phyloP scores from a whole-genome alignment of 2,888 invertebrate genomes.

The Aromia moschata region DNA sequence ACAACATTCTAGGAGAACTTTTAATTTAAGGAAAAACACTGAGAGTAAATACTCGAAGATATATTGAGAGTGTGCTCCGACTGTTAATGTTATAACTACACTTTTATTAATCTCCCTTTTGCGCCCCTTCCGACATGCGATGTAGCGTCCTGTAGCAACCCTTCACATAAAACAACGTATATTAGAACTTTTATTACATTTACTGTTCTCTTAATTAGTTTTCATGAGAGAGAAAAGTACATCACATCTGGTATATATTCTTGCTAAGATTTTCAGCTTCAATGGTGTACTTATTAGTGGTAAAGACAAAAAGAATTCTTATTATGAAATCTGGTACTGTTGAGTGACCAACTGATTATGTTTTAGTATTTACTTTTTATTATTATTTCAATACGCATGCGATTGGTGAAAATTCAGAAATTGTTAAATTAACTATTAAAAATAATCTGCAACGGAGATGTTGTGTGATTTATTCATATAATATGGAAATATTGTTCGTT shows the following conservation, averaged over 20 bases:
- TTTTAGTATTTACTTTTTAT: no score
- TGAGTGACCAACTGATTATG: no score
- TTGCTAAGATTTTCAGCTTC: no score
- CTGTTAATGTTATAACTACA: constrained; percentile 24
- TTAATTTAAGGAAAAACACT: neutral
- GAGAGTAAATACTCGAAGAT: neutral
- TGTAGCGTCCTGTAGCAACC: neutral
- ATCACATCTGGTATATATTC: neutral
- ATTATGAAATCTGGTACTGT: no score
- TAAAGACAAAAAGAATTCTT: no score
- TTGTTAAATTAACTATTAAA: no score
- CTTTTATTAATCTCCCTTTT: constrained; percentile 40
- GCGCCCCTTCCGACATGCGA: constrained; percentile 12
- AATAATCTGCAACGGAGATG: no score
- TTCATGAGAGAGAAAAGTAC: neutral
- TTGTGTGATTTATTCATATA: no score
- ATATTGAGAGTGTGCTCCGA: constrained; percentile 37
- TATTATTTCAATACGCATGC: no score
- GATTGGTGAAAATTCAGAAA: no score
- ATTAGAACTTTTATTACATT: constrained; percentile 6
- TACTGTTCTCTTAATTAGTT: neutral
- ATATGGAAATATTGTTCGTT: no score
- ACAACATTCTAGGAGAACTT: neutral
- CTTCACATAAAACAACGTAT: neutral
- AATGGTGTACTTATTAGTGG: no score